Evolutionary conservation across 2,888 invertebrate genomes (phyloP), one percentile per base, ranked within the genome.

Genomic region (Resseliella maxima): DNA sequence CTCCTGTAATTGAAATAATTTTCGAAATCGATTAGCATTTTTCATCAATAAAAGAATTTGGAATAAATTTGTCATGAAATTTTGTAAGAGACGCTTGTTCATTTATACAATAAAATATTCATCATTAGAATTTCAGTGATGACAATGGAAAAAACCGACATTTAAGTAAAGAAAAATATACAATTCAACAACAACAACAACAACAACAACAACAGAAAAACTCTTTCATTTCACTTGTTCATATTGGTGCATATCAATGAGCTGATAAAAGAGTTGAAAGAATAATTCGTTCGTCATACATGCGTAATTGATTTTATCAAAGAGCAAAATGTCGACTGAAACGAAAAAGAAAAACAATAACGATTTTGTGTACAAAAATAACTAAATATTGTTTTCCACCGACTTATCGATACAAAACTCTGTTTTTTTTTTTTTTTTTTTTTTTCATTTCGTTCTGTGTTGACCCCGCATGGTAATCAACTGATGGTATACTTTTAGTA

Each of bases 1-100:
- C 98, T 91, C 98, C 98, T 98, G 92, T 87, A 94, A 93, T 89
- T 89, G 89, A 64, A 88, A 87, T 87, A 86, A 41, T 24, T 85
- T 38, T 35, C 38, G 1, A 36, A 36, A 64, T 64, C 27, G 35
- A 38, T 38, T n/a, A 72, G 12, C 2, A 72, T 72, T 31, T 72
- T 59, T 12, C n/a, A n/a, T 81, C n/a, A 41, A 8, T 41, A n/a
- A n/a, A n/a, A n/a, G n/a, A n/a, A n/a, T n/a, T n/a, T n/a, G n/a
- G n/a, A n/a, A n/a, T n/a, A n/a, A n/a, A n/a, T n/a, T n/a, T n/a
- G n/a, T n/a, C n/a, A n/a, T n/a, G n/a, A n/a, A n/a, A n/a, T n/a
- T n/a, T n/a, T n/a, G n/a, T n/a, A n/a, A n/a, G n/a, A n/a, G n/a
- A n/a, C n/a, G n/a, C n/a, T n/a, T n/a, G n/a, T n/a, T n/a, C n/a